Conservation (phyloP, 2,113 vertebrate species). For the Pristiophorus japonicus region DNA sequence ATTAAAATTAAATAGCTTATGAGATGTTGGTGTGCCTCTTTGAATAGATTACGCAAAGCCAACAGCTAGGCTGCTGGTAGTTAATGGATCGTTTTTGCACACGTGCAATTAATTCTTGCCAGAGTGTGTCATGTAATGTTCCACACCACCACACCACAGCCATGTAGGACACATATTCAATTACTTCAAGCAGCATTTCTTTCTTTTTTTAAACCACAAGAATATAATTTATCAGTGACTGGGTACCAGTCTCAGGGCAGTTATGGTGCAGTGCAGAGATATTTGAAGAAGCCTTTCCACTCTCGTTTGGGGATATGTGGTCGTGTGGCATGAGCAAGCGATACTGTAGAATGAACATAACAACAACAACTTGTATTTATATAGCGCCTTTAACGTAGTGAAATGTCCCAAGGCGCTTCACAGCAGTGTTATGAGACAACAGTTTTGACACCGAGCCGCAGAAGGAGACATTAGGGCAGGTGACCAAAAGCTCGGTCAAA, state of each 20-base stretch:
- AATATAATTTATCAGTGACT: neutral
- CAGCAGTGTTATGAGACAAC: no score
- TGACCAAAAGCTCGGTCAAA: no score
- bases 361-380: no score
- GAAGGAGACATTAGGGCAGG: no score
- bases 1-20: neutral
- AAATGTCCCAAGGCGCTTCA: no score
- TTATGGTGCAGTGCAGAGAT: neutral
- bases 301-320: neutral
- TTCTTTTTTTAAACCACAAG: neutral
- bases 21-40: neutral
- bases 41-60: neutral
- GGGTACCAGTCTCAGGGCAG: neutral
- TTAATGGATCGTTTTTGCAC: neutral
- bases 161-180: neutral
- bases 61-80: neutral
- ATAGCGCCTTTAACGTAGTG: no score
- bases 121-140: neutral
- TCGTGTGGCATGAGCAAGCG: neutral
- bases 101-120: neutral
- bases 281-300: neutral
- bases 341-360: no score
- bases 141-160: neutral
- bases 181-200: neutral
- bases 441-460: no score